Percentiles rank a stretch among this genome's conserved stretches.
These are phyloP conservation scores for Salarias fasciatus DNA, from an alignment of 2,797 vertebrate species.

Conservation along the genomic window DNA sequence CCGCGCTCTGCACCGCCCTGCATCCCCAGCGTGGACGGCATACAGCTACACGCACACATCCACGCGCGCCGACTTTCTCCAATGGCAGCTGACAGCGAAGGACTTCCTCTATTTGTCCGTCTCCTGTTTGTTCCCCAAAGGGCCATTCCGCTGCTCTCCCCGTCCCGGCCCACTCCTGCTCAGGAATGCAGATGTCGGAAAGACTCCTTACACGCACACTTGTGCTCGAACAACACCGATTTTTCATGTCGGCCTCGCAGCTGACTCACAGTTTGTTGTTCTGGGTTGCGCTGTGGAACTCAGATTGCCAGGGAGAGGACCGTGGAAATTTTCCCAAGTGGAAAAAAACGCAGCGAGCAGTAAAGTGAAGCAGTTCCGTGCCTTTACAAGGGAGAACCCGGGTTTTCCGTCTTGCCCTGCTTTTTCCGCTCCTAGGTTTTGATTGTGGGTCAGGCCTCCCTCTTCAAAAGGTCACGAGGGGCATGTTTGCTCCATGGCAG, in stretches of 20 bases:
- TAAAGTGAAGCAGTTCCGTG: slow-evolving; percentile 45
- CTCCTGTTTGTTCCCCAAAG: slow-evolving; percentile 62
- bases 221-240: slow-evolving; percentile 6
- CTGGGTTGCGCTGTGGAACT: slow-evolving; percentile 46
- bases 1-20: slow-evolving; percentile 38
- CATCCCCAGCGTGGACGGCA: slow-evolving; percentile 35
- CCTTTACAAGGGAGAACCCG: slow-evolving; percentile 70
- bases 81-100: slow-evolving; percentile 15
- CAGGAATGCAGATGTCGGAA: slow-evolving; percentile 66
- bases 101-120: slow-evolving; percentile 64
- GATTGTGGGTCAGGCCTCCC: slow-evolving; percentile 46
- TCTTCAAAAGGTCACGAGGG: slow-evolving; percentile 26
- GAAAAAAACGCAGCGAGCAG: slow-evolving; percentile 59
- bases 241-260: slow-evolving; percentile 48
- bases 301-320: slow-evolving; percentile 61
- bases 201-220: slow-evolving; percentile 41
- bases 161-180: slow-evolving; percentile 45
- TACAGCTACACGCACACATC: slow-evolving; percentile 13
- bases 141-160: slow-evolving; percentile 52
- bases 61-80: slow-evolving; percentile 6
- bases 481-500: slow-evolving; percentile 13
- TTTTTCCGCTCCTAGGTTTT: slow-evolving; percentile 55
- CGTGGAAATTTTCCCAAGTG: slow-evolving; percentile 69
- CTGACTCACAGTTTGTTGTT: slow-evolving; percentile 75
- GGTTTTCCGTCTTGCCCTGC: slow-evolving; percentile 61